Evolutionary conservation across 1,140 invertebrate species (phyloP), one percentile per base, ranked within the genome.

Genomic region (Leptoteleia sp.): DNA sequence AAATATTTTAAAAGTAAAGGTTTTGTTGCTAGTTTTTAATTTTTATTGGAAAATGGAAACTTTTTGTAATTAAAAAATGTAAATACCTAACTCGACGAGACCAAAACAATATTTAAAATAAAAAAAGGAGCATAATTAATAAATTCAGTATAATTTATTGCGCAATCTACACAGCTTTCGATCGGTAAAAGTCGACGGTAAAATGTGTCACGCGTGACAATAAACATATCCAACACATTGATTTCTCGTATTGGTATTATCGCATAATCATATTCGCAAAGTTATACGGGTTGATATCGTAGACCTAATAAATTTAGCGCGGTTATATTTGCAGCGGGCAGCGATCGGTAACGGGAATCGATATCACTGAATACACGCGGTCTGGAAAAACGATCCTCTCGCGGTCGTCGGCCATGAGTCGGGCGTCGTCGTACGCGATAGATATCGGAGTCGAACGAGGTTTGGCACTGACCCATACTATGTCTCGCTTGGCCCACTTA

Each of bases 381-480:
- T 29, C 31, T 61, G 81, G 81, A 80, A 80, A 67, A 76, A 40
- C 70, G 57, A 64, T 48, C 16, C 37, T 54, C 52, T 27, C 59
- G 59, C 25, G 65, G 52, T 75, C 43, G 43, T 57, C 71, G 52
- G 50, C 40, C 76, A 80, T 78, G 57, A 52, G 48, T 42, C 54
- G 67, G 59, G 19, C 31, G 33, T 55, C 50, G 57, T 12, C 25
- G 29, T 57, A 17, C 38, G 55, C 55, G 50, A 73, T 48, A 64
- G 50, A 64, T 71, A 78, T 80, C 80, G 71, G n/a, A 62, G 72
- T 78, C 70, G 67, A 33, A 72, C 54, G 82, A 77, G 84, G 83
- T 86, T 88, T 83, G 85, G 80, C 81, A 86, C 81, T 86, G 85
- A 87, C 84, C 83, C 85, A 84, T 81, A 84, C 85, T 80, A 45